Conservation (phyloP, 2,113 vertebrate genomes). For the Phasianus colchicus region DNA sequence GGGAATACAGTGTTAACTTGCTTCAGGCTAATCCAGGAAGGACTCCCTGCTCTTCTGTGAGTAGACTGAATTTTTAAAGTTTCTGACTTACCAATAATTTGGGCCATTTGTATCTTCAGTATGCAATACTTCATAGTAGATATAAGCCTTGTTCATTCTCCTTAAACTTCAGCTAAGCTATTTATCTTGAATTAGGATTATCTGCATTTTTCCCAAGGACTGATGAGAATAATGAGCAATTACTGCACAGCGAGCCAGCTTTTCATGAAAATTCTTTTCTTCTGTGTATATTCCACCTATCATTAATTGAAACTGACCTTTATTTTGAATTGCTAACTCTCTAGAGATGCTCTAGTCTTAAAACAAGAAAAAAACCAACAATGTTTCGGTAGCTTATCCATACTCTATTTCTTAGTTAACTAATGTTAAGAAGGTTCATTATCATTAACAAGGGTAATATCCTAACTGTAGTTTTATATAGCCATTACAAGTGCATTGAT, state of each 20-base stretch:
- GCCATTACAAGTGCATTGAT: background rate
- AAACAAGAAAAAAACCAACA: background rate
- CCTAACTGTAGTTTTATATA: background rate
- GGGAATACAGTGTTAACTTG: background rate
- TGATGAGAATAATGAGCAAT: constrained; percentile 37
- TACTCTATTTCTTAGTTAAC: background rate
- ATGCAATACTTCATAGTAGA: background rate
- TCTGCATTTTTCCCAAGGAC: constrained; percentile 8
- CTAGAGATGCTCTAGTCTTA: constrained; percentile 3
- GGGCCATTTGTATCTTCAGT: background rate
- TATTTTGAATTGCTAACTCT: constrained; percentile 22
- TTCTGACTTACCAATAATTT: background rate
- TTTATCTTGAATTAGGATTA: constrained; percentile 35
- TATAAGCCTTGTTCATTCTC: background rate
- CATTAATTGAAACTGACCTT: constrained; percentile 20
- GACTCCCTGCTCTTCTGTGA: background rate
- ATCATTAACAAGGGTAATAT: background rate
- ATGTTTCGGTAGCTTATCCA: background rate
- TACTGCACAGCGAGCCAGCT: background rate
- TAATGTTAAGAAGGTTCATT: background rate
- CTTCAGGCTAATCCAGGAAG: background rate
- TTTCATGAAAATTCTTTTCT: background rate
- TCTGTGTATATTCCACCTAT: background rate
- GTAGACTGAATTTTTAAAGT: background rate
- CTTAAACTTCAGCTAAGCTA: background rate